These are phyloP conservation scores for Maccullochella peelii DNA, from an alignment of 2,113 vertebrate genomes.

Conservation along the genomic window DNA sequence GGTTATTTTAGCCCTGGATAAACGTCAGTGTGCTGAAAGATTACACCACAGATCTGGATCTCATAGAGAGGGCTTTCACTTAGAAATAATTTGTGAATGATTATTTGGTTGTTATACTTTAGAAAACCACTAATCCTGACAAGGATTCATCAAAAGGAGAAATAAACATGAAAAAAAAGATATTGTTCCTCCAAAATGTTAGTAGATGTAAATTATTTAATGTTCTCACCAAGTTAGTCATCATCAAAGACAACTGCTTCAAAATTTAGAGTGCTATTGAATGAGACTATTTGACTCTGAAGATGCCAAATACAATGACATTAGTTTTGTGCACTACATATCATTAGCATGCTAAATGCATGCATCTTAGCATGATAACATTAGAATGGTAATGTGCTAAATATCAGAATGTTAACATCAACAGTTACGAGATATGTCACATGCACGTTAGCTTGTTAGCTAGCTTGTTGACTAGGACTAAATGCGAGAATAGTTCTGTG, in stretches of 20 bases:
- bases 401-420: not conserved
- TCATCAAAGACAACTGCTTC: not conserved
- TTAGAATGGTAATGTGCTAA: not conserved
- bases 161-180: not conserved
- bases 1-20: slow-evolving; percentile 85
- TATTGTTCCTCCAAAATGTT: not conserved
- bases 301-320: not conserved
- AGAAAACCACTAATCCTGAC: not conserved
- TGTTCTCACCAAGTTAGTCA: not conserved
- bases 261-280: not conserved
- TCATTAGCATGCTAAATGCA: not conserved
- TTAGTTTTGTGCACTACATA: not conserved
- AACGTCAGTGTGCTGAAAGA: slow-evolving; percentile 81
- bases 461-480: not conserved
- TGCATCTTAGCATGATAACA: not conserved
- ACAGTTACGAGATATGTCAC: not conserved
- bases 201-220: not conserved
- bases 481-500: not conserved
- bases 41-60: slow-evolving; percentile 75
- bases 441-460: not conserved
- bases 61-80: slow-evolving; percentile 2
- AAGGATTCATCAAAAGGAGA: not conserved
- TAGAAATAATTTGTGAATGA: too few relatives aligned
- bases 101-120: not conserved
- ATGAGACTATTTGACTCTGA: not conserved